Conservation (phyloP, 2,797 vertebrate species). For the Mallotus villosus region DNA sequence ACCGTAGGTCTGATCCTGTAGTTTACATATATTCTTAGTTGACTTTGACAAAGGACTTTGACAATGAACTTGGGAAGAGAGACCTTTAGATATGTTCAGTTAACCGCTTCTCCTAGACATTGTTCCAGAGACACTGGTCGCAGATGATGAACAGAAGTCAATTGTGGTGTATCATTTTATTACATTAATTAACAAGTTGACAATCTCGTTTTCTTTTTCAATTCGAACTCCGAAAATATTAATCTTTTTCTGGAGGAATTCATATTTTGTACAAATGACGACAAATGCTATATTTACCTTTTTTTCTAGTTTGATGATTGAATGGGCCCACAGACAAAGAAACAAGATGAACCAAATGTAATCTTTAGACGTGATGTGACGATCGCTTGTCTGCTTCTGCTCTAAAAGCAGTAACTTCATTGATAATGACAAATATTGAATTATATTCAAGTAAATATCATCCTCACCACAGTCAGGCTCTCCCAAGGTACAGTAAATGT, state of each 20-base stretch:
- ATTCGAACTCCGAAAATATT: conserved; percentile 70
- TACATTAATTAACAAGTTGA: conserved; percentile 64
- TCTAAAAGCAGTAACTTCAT: neutral
- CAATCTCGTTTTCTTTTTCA: conserved; percentile 43
- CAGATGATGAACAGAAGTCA: neutral
- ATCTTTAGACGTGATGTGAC: neutral
- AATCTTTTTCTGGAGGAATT: conserved; percentile 52
- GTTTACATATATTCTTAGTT: neutral
- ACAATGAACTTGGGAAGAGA: no score
- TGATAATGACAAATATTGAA: neutral
- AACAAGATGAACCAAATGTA: conserved; percentile 24
- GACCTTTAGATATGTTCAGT: no score
- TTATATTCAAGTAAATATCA: neutral
- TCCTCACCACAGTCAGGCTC: neutral
- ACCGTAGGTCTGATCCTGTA: conserved; percentile 10
- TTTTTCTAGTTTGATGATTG: conserved; percentile 49
- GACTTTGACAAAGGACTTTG: neutral
- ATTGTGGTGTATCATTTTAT: conserved; percentile 56
- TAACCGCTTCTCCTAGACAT: no score
- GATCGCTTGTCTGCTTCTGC: neutral
- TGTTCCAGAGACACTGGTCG: neutral
- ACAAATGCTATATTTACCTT: conserved; percentile 18
- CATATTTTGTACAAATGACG: conserved; percentile 61
- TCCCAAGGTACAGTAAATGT: neutral
- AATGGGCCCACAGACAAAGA: conserved; percentile 34